Conservation (phyloP, 2,888 invertebrate genomes). For the Onthophagus sagittarius region DNA sequence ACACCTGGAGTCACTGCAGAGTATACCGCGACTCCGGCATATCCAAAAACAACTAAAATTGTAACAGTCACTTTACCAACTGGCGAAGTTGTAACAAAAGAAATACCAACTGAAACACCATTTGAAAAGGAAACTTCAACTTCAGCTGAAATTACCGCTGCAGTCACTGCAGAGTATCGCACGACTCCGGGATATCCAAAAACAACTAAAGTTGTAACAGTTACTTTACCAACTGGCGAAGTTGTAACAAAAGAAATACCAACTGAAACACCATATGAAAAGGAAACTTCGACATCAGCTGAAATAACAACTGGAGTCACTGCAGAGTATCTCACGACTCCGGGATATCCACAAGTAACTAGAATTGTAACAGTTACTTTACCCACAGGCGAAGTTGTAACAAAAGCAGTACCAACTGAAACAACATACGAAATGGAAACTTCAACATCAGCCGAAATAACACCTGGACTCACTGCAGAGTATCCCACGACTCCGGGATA, state of each 20-base stretch:
- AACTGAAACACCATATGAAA: not conserved
- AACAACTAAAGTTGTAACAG: not conserved
- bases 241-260: not conserved
- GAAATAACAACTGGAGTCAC: not conserved
- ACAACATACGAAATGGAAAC: not conserved
- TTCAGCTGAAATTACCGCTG: not conserved
- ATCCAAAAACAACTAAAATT: not conserved
- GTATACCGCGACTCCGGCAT: not conserved
- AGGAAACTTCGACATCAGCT: not conserved
- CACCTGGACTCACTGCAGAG: not conserved
- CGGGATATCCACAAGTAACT: not conserved
- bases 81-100: not conserved
- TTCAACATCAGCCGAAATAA: not conserved
- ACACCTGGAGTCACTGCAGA: not conserved
- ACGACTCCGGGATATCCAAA: not conserved
- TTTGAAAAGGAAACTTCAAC: not conserved
- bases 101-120: not conserved
- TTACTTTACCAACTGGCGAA: not conserved
- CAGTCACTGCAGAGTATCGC: not conserved
- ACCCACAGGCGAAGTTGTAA: not conserved
- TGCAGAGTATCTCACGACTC: not conserved
- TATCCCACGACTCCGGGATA: not conserved
- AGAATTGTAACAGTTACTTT: not conserved
- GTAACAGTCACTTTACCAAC: not conserved
- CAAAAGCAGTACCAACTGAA: not conserved